A percentile compares a stretch with the other conserved stretches of the same genome.
Evolutionary conservation across 2,113 vertebrate species (phyloP).

Genomic region (Dicrurus megarhynchus): DNA sequence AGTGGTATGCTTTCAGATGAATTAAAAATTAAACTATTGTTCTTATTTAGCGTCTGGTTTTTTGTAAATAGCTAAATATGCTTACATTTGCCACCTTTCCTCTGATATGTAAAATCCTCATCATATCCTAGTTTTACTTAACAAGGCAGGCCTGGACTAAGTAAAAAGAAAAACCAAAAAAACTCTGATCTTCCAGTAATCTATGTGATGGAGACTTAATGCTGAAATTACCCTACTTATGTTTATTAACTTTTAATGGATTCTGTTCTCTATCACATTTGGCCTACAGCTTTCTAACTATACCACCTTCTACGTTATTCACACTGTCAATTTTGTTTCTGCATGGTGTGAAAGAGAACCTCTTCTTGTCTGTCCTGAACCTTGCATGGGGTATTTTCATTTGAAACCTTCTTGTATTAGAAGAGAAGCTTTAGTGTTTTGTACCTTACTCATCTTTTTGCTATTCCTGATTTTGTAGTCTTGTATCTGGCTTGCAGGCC

Average conservation of each 20-base stretch:
- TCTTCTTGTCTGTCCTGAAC: background rate
- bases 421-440: background rate
- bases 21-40: background rate
- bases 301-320: background rate
- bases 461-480: background rate
- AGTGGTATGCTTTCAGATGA: background rate
- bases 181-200: background rate
- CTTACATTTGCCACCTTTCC: background rate
- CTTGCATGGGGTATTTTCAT: background rate
- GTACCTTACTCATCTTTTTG: background rate
- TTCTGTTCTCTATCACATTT: background rate
- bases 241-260: background rate
- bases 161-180: background rate
- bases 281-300: background rate
- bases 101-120: background rate
- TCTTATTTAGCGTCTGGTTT: background rate
- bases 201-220: background rate
- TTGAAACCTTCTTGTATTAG: background rate
- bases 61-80: background rate
- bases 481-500: background rate
- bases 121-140: background rate
- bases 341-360: background rate
- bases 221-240: background rate
- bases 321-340: background rate
- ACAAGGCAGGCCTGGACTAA: background rate